Base-by-base conservation (phyloP, 2,888 invertebrate species). In the Caenorhabditis imperialis region DNA sequence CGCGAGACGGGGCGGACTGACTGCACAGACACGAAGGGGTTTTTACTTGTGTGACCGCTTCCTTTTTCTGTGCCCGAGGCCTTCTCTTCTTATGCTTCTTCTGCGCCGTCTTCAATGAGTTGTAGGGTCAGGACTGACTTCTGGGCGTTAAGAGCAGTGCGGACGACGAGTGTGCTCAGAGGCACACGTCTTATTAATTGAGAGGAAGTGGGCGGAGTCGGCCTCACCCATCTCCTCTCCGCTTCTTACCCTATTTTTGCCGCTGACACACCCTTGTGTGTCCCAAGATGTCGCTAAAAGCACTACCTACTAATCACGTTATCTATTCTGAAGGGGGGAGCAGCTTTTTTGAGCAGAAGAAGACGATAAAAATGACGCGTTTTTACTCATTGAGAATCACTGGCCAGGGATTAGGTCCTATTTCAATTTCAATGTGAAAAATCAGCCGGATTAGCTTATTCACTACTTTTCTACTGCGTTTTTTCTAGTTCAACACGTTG, bases 171-270 rank as follows among this genome's bases (percentile, higher is more conserved):
- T 67, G 67, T 67, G 67, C 67, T 67, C 67, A 35, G 48, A 54
- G 37, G 61, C 69, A n/a, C n/a, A 61, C 70, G 61, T 71, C 61
- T 71, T 71, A 71, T 71, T 71, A 71, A 71, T 71, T 71, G 70
- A 71, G 70, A 71, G 69, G 60, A 62, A 71, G 55, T 55, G 44
- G 70, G 70, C 70, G 70, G 61, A 42, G 70, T 44, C 30, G 18
- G 10, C 7, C 30, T 10, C 30, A 6, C 30, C 10, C 33, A 37
- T 23, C 35, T 47, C 44, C 42, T 38, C 50, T 62, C 53, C 44
- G 50, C 37, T 67, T 35, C 42, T 35, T 42, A 38, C 48, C 25
- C 55, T 25, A 40, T 50, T 50, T 50, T 50, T 57, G 50, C 50
- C 65, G 40, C 47, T 55, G 65, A 42, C 65, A 65, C 55, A 65